Percentiles rank a stretch among this genome's conserved stretches.
phyloP scores from a whole-genome alignment of 2,797 vertebrate genomes.

The Dromococcyx pavoninus region DNA sequence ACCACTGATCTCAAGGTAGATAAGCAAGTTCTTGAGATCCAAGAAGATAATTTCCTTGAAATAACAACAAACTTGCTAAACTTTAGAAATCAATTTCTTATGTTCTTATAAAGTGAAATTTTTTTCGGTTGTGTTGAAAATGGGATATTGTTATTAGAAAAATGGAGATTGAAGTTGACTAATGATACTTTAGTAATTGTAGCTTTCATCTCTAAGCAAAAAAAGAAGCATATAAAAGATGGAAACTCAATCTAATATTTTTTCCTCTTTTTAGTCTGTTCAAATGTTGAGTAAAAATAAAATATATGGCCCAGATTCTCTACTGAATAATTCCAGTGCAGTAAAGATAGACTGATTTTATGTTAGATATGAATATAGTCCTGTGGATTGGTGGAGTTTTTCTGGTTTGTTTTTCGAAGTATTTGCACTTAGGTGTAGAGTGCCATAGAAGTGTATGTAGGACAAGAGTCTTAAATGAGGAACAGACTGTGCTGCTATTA shows the following conservation, averaged over 20 bases:
- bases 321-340: neutral
- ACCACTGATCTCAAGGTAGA: fast-evolving
- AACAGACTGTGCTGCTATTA: neutral
- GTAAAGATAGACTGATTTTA: neutral
- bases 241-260: neutral
- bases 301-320: neutral
- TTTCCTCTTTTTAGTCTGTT: neutral
- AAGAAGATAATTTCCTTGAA: neutral
- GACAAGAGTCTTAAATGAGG: neutral
- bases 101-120: neutral
- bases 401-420: neutral
- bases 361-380: neutral
- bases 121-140: neutral
- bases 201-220: neutral
- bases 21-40: neutral
- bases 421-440: neutral
- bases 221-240: neutral
- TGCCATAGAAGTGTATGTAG: neutral
- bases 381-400: neutral
- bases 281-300: neutral
- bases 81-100: neutral
- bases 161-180: neutral
- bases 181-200: neutral
- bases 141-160: neutral
- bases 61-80: neutral